Conservation (phyloP, 1,140 invertebrate species). For the Heliothis virescens region DNA sequence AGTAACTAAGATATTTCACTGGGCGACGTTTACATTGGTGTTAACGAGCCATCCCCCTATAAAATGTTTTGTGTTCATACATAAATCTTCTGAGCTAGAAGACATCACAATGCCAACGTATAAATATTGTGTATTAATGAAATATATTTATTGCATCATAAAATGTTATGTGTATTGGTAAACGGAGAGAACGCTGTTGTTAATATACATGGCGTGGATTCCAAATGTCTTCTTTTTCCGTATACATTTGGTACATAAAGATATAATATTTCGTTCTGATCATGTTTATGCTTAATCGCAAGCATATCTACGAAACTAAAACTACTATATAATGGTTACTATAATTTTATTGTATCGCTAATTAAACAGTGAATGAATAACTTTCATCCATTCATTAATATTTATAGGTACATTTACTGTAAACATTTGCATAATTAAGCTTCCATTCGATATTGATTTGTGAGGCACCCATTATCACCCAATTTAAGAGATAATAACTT, state of each 20-base stretch:
- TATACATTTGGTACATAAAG: not conserved
- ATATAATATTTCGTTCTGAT: not conserved
- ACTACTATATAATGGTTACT: too few species aligned
- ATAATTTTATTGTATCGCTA: too few species aligned
- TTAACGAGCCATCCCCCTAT: constrained; percentile 78
- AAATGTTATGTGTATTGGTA: constrained; percentile 59
- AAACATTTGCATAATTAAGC: constrained; percentile 7
- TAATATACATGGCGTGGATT: not conserved
- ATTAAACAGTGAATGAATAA: not conserved
- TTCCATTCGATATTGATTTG: constrained; percentile 35
- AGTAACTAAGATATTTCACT: constrained; percentile 71
- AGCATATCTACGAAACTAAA: too few species aligned
- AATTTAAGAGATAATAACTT: constrained; percentile 36
- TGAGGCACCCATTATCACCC: constrained; percentile 31
- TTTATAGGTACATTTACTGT: not conserved
- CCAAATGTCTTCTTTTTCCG: not conserved
- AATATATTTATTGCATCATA: constrained; percentile 71
- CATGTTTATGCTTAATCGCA: too few species aligned
- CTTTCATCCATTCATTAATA: constrained; percentile 2
- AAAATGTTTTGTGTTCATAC: constrained; percentile 77
- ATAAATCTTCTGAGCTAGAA: constrained; percentile 76
- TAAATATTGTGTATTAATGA: constrained; percentile 74
- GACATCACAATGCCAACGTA: constrained; percentile 72
- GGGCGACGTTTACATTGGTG: constrained; percentile 77
- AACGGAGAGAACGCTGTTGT: constrained; percentile 3